phyloP scores from a whole-genome alignment of 2,888 invertebrate species.

The Drosophila hamatofila region DNA sequence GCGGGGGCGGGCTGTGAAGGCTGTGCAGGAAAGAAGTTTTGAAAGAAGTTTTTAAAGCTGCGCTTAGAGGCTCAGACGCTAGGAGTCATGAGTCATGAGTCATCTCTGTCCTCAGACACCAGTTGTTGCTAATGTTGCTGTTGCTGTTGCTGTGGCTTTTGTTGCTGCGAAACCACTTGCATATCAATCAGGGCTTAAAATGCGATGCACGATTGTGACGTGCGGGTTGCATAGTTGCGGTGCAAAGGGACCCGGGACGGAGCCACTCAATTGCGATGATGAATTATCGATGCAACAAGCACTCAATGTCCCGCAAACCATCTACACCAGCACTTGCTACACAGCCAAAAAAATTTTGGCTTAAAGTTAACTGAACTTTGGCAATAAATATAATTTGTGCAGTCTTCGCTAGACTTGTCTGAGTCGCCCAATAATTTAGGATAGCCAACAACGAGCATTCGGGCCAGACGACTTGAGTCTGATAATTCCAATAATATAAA shows the following conservation, averaged over 20 bases:
- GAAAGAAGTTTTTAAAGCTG: slow-evolving; percentile 40
- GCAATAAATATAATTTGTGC: slow-evolving; percentile 4
- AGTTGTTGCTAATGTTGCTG: slow-evolving; percentile 21
- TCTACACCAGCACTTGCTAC: background rate
- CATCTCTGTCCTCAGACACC: slow-evolving; percentile 32
- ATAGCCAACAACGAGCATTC: background rate
- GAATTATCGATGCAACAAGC: slow-evolving; percentile 52
- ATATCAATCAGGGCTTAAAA: slow-evolving; percentile 69
- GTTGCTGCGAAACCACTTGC: slow-evolving; percentile 52
- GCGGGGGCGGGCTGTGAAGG: slow-evolving; percentile 19
- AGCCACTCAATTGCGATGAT: slow-evolving; percentile 53
- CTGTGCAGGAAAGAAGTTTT: slow-evolving; percentile 31
- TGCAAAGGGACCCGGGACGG: background rate
- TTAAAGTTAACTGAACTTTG: background rate
- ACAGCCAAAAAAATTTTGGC: slow-evolving; percentile 5
- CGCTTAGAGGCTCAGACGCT: slow-evolving; percentile 53
- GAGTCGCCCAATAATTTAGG: background rate
- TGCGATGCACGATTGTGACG: slow-evolving; percentile 61
- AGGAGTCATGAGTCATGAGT: slow-evolving; percentile 48
- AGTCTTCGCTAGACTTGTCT: background rate
- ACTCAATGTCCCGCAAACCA: slow-evolving; percentile 13
- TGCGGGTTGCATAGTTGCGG: slow-evolving; percentile 12
- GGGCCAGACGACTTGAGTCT: background rate
- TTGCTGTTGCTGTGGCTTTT: slow-evolving; percentile 19
- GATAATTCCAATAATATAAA: background rate